Evolutionary conservation across 2,797 vertebrate genomes (phyloP), one percentile per base, ranked within the genome.

Genomic region (Galaxias olidus): DNA sequence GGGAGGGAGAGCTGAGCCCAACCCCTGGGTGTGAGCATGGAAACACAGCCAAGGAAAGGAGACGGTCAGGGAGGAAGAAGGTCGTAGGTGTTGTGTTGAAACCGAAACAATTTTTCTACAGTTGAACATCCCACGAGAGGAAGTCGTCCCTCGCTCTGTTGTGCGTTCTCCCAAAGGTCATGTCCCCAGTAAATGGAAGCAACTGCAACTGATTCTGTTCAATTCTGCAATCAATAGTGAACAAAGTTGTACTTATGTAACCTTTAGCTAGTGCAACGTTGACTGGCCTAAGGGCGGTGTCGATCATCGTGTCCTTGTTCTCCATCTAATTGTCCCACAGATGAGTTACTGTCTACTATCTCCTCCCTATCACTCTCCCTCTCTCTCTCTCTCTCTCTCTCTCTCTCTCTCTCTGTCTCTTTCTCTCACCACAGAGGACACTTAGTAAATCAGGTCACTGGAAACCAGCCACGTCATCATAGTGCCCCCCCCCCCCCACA

Each of bases 381-480:
- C 46, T 47, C 46, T 47, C 46, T 47, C 46, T 47, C 46, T 47
- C 46, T 47, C 46, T 47, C 46, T 47, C 46, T 47, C 46, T 47
- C 46, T 47, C 46, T 47, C 46, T 47, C 46, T 47, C 46, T 47
- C 9, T 47, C 9, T 47, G 11, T 47, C 8, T 40, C 49, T 9
- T 45, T 50, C 47, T 30, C 18, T 13, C 12, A 20, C 44, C 18
- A 55, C 43, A 62, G 60, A 54, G 20, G 65, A 45, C 59, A 77
- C 54, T 76, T 53, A 67, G 63, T 59, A 74, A 79, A 82, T 47
- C 77, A 72, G 72, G 72, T 69, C 72, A 75, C 30, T 79, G 61
- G 64, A 61, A 74, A 67, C 30, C 63, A 66, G 51, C 66, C 15
- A 50, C 64, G 50, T 76, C 77, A 75, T 63, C n/a, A 19, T 70